Base-by-base conservation (phyloP, 2,888 invertebrate genomes). In the Pollenia amentaria region DNA sequence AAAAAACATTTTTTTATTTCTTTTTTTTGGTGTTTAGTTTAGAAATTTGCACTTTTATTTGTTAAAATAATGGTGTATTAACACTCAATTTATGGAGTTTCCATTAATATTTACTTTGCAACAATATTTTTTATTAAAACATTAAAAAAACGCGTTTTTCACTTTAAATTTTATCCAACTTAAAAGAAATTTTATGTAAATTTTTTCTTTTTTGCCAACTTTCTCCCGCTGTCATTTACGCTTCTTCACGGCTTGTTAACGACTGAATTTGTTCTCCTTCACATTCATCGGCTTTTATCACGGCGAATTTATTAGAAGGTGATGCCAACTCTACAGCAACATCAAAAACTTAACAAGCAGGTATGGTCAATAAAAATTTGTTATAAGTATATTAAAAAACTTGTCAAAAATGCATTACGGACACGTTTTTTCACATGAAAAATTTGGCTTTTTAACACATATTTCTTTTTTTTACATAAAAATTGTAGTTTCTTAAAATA, bases 31-130 rank as follows among this genome's bases (percentile, higher is more conserved):
- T 78, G 72, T 83, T 84, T 77, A 73, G 67, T 76, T 75, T 53
- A 57, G 18, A 80, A 48, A 77, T 84, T 87, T 77, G 84, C 87
- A 87, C 87, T 87, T 62, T 83, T 80, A 76, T 67, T 83, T 72
- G 46, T 65, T 40, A 18, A 10, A 14, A 4, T 40, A 60, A n/a
- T n/a, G 8, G 12, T 67, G 21, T 18, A 60, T 78, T 38, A 46
- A 62, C 42, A 73, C 51, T n/a, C 46, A 46, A 48, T 69, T 51
- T 11, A 44, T 70, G 42, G 14, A 9, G 51, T 64, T 48, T 40
- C 7, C n/a, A n/a, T 40, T 62, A 11, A 77, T 69, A 86, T 65
- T 86, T 86, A 85, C 85, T 78, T 82, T 73, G 51, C 40, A 67
- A 62, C 46, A 62, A 55, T 72, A 67, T 51, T 78, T 75, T n/a